phyloP scores from a whole-genome alignment of 2,797 vertebrate species.

The Tinamus major region DNA sequence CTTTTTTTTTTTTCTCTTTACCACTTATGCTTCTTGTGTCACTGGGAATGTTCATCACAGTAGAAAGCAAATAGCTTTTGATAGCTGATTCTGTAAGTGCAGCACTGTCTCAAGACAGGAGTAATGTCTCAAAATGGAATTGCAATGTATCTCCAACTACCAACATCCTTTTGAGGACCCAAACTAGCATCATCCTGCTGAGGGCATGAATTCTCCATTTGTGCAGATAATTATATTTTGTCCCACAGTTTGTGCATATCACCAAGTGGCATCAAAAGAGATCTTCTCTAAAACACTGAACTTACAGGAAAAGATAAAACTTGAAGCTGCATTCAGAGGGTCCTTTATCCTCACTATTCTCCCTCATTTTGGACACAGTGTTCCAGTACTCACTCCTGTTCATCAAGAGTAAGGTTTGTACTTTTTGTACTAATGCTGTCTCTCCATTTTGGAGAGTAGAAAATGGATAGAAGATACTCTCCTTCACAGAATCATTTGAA shows the following conservation, averaged over 20 bases:
- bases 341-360: neutral
- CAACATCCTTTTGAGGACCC: neutral
- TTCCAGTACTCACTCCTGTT: neutral
- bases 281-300: neutral
- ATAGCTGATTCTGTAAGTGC: neutral
- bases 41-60: neutral
- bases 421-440: neutral
- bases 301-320: neutral
- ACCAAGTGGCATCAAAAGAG: neutral
- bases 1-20: no score
- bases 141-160: neutral
- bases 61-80: rapidly evolving
- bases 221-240: neutral
- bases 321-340: neutral
- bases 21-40: neutral
- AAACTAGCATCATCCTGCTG: neutral
- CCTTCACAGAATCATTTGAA: neutral
- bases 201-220: neutral
- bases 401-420: neutral
- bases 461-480: neutral
- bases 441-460: neutral
- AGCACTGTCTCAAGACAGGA: neutral
- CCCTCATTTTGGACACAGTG: rapidly evolving
- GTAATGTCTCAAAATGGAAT: neutral
- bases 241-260: neutral